These are phyloP conservation scores for Drosophila monieri DNA, from an alignment of 2,888 invertebrate species.

Conservation along the genomic window DNA sequence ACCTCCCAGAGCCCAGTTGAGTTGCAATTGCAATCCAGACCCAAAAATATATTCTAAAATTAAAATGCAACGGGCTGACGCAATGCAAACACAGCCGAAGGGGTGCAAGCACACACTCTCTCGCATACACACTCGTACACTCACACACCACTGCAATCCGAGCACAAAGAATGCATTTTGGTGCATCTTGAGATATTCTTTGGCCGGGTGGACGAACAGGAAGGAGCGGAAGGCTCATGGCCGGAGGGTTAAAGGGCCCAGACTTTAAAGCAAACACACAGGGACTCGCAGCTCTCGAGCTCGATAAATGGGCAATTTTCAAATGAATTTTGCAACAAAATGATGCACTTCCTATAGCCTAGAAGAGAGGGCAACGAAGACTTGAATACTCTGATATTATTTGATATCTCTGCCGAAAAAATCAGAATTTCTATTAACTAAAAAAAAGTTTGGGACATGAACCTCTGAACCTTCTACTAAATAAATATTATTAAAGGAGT, in stretches of 20 bases:
- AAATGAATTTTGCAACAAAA: conserved; percentile 53
- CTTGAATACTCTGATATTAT: neutral
- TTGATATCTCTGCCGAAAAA: neutral
- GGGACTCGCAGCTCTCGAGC: conserved; percentile 11
- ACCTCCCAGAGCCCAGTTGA: conserved; percentile 24
- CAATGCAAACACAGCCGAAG: conserved; percentile 76
- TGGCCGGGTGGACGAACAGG: conserved; percentile 21
- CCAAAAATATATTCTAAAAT: conserved; percentile 77
- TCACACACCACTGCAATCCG: conserved; percentile 44
- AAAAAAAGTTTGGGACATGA: neutral
- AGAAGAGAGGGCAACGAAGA: neutral
- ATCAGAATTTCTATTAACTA: neutral
- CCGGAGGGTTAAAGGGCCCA: conserved; percentile 34
- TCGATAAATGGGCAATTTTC: conserved; percentile 56
- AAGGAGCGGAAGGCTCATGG: conserved; percentile 18
- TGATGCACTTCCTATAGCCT: conserved; percentile 64
- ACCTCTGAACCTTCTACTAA: too few relatives aligned
- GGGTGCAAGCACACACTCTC: conserved; percentile 56
- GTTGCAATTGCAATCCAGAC: conserved; percentile 65
- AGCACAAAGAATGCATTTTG: conserved; percentile 74
- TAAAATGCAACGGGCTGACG: conserved; percentile 72
- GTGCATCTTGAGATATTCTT: conserved; percentile 68
- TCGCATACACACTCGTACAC: conserved; percentile 19
- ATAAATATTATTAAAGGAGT: neutral
- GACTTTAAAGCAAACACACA: conserved; percentile 5